Conservation (phyloP, 2,888 invertebrate species). For the Pheosia tremula region DNA sequence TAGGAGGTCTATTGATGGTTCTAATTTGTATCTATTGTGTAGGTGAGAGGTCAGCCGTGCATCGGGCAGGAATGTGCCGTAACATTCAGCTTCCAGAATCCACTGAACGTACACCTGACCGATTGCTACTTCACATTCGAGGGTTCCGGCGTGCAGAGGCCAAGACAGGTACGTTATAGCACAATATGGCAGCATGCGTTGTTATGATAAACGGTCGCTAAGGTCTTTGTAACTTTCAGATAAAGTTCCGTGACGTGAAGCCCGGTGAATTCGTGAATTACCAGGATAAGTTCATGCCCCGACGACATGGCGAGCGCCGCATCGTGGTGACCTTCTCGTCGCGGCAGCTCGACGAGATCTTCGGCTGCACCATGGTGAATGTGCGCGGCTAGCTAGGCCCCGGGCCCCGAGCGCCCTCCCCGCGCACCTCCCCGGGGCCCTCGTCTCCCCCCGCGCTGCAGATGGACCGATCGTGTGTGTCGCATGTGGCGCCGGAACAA, state of each 20-base stretch:
- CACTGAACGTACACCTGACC: conserved; percentile 85
- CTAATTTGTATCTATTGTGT: not conserved
- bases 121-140: conserved; percentile 88
- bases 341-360: conserved; percentile 86
- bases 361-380: conserved; percentile 82
- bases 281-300: conserved; percentile 85
- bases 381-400: conserved; percentile 81
- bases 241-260: conserved; percentile 85
- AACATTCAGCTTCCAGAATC: conserved; percentile 87
- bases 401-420: conserved; percentile 70
- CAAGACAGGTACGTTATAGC: conserved; percentile 74
- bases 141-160: conserved; percentile 87
- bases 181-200: not conserved
- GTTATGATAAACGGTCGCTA: not conserved
- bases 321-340: conserved; percentile 88
- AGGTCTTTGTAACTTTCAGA: conserved; percentile 45
- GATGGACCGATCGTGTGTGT: conserved; percentile 67
- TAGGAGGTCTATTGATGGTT: not conserved
- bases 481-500: conserved; percentile 68
- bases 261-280: conserved; percentile 86
- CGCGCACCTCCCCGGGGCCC: conserved; percentile 72
- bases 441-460: conserved; percentile 63
- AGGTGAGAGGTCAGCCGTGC: conserved; percentile 79
- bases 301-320: conserved; percentile 84
- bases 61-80: conserved; percentile 82